Percentiles rank a stretch among this genome's conserved stretches.
phyloP scores from a whole-genome alignment of 2,797 vertebrate genomes.

The Hipposideros larvatus region DNA sequence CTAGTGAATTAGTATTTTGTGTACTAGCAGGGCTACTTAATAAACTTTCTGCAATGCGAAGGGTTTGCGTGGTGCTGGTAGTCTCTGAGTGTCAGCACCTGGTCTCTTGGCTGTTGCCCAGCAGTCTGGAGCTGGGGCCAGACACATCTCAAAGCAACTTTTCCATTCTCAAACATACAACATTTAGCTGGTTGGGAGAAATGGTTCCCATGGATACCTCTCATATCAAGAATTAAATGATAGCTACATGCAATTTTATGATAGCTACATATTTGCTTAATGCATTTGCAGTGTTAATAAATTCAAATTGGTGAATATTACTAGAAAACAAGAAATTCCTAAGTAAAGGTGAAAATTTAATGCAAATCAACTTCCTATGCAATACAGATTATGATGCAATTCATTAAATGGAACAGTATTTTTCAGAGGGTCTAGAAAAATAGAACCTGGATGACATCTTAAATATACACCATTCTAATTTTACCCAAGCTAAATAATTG shows the following conservation, averaged over 20 bases:
- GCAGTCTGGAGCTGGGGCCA: neutral
- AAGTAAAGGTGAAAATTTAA: constrained; percentile 44
- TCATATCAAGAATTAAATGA: constrained; percentile 36
- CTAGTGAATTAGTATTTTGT: neutral
- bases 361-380: constrained; percentile 43
- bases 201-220: constrained; percentile 54
- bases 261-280: neutral
- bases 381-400: constrained; percentile 50
- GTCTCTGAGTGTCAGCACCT: neutral
- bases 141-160: neutral
- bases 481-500: constrained; percentile 85
- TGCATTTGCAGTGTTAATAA: constrained; percentile 46
- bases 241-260: neutral
- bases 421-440: constrained; percentile 58
- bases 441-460: constrained; percentile 73
- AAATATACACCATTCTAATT: constrained; percentile 78
- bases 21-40: neutral
- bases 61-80: neutral
- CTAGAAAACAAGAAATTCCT: constrained; percentile 51
- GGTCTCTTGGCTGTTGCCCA: neutral
- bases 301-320: constrained; percentile 46
- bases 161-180: neutral
- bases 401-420: constrained; percentile 63
- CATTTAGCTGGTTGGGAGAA: neutral
- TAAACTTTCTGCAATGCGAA: neutral